phyloP scores from a whole-genome alignment of 92 coral and sea anemone species.

The Montipora capitata region DNA sequence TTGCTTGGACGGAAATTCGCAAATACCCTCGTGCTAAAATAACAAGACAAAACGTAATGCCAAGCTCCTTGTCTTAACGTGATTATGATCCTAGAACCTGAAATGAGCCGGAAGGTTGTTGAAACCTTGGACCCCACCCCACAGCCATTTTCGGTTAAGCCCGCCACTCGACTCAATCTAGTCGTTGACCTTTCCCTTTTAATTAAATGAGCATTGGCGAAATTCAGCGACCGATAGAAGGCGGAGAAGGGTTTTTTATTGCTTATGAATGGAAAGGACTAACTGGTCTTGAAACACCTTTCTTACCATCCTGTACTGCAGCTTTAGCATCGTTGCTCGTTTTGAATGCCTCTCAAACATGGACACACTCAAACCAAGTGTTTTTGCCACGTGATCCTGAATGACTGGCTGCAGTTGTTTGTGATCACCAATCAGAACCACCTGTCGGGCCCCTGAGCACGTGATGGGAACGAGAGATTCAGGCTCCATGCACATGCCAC shows the following conservation, averaged over 20 bases:
- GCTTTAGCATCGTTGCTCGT: constrained; percentile 63
- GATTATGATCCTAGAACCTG: too few relatives aligned
- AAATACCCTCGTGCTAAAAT: constrained; percentile 75
- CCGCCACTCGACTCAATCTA: too few relatives aligned
- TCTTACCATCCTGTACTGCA: constrained; percentile 86
- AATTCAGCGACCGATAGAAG: not conserved
- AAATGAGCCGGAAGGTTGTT: too few relatives aligned
- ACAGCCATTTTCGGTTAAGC: too few relatives aligned
- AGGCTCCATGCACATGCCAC: constrained; percentile 92
- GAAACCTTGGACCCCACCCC: not conserved
- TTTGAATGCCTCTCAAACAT: constrained; percentile 82
- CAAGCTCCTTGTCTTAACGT: not conserved
- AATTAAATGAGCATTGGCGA: too few relatives aligned
- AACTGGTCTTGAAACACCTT: not conserved
- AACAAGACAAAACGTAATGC: not conserved
- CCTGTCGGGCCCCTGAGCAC: constrained; percentile 75
- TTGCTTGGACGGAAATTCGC: constrained; percentile 80
- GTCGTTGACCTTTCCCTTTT: too few relatives aligned
- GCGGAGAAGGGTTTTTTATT: not conserved
- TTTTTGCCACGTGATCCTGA: constrained; percentile 66
- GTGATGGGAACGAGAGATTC: constrained; percentile 84
- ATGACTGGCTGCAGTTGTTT: constrained; percentile 87
- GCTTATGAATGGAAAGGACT: too few relatives aligned
- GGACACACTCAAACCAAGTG: constrained; percentile 78
- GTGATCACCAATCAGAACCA: constrained; percentile 87